phyloP scores from a whole-genome alignment of 64 coral and sea anemone genomes.

The Montipora foliosa region DNA sequence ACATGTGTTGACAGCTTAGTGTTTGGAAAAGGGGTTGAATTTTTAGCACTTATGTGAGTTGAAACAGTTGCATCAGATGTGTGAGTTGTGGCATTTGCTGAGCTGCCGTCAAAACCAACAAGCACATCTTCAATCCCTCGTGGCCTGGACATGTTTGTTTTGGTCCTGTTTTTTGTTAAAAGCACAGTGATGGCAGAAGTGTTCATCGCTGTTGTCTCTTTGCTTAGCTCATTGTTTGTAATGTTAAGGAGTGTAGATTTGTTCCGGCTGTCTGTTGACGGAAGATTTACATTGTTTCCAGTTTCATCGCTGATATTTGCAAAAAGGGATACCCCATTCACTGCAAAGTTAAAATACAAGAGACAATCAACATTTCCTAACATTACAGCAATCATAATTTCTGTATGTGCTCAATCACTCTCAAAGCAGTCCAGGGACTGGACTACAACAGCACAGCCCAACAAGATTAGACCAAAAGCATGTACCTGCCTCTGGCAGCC shows the following conservation, averaged over 20 bases:
- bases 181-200: not conserved
- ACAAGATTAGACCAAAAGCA: too few species aligned
- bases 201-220: not conserved
- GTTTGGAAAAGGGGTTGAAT: not conserved
- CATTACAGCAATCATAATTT: too few species aligned
- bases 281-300: not conserved
- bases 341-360: not conserved
- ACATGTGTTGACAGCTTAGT: not conserved
- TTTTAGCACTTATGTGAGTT: not conserved
- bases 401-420: too few species aligned
- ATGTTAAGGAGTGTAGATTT: not conserved
- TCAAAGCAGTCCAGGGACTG: too few species aligned
- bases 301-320: not conserved
- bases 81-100: not conserved
- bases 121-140: not conserved
- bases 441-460: too few species aligned
- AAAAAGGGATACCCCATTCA: not conserved
- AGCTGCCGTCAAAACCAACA: not conserved
- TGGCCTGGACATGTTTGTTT: not conserved
- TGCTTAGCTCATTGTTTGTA: slow-evolving; percentile 23
- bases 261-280: not conserved
- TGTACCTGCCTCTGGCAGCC: too few species aligned
- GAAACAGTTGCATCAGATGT: not conserved
- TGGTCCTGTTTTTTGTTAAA: not conserved
- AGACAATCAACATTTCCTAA: not conserved